Evolutionary conservation across 2,888 invertebrate genomes (phyloP).

Genomic region (Homarus gammarus): DNA sequence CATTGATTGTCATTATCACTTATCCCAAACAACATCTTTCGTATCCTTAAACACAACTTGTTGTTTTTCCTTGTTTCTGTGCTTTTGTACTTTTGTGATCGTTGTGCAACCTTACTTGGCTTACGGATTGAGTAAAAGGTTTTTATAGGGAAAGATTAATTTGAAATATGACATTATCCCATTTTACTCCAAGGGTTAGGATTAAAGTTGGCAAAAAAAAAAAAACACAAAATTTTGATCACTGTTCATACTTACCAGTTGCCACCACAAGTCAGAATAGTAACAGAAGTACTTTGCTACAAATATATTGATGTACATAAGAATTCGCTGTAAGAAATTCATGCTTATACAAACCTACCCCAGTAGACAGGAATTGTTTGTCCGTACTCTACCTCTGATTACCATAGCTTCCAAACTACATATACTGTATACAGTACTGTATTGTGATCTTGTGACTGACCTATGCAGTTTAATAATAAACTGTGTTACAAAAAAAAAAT

Average conservation of each 20-base stretch:
- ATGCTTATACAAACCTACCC: not conserved
- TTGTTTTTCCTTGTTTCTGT: not conserved
- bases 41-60: not conserved
- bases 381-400: not conserved
- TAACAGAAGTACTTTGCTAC: too few relatives aligned
- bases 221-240: too few relatives aligned
- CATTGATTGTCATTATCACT: not conserved
- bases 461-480: not conserved
- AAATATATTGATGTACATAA: too few relatives aligned
- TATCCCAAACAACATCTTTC: not conserved
- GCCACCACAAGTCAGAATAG: too few relatives aligned
- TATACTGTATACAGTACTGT: not conserved
- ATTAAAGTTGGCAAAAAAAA: too few relatives aligned
- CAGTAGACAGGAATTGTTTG: not conserved
- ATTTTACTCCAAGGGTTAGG: too few relatives aligned
- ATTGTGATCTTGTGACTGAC: not conserved
- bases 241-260: too few relatives aligned
- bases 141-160: too few relatives aligned
- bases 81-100: not conserved
- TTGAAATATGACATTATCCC: too few relatives aligned
- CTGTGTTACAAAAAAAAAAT: too few relatives aligned
- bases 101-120: too few relatives aligned
- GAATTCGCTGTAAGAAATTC: not conserved
- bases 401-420: not conserved
- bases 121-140: too few relatives aligned